These are phyloP conservation scores for Cetonia aurata DNA, from an alignment of 2,888 invertebrate genomes.

Conservation along the genomic window DNA sequence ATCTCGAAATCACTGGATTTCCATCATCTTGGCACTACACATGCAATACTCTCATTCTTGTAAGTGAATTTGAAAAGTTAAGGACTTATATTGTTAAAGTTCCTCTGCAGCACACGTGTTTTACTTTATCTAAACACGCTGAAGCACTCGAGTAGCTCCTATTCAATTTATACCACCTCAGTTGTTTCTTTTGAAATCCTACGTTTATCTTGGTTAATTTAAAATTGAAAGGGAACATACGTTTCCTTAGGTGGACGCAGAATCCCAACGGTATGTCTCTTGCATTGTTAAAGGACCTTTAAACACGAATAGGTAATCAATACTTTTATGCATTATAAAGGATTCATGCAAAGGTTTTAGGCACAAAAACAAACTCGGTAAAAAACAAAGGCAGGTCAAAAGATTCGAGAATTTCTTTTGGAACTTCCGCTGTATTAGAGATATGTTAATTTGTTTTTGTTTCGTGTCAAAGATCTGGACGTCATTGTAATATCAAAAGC, in stretches of 20 bases:
- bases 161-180: too few species aligned
- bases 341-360: conserved; percentile 23
- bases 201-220: conserved; percentile 3
- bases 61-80: too few species aligned
- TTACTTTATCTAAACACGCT: too few species aligned
- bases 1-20: too few species aligned
- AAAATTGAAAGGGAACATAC: conserved; percentile 18
- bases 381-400: conserved; percentile 27
- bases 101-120: too few species aligned
- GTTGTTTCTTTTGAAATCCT: not conserved
- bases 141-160: too few species aligned
- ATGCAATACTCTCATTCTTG: too few species aligned
- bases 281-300: conserved; percentile 25
- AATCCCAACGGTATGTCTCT: conserved; percentile 2
- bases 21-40: too few species aligned
- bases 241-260: not conserved
- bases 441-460: too few species aligned
- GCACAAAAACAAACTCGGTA: conserved; percentile 4
- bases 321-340: conserved; percentile 32
- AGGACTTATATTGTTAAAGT: too few species aligned
- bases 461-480: too few species aligned
- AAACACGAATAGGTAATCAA: conserved; percentile 33
- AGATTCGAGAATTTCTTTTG: not conserved
- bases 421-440: not conserved
- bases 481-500: too few species aligned